phyloP scores from a whole-genome alignment of 2,797 vertebrate species.

The Manis javanica region DNA sequence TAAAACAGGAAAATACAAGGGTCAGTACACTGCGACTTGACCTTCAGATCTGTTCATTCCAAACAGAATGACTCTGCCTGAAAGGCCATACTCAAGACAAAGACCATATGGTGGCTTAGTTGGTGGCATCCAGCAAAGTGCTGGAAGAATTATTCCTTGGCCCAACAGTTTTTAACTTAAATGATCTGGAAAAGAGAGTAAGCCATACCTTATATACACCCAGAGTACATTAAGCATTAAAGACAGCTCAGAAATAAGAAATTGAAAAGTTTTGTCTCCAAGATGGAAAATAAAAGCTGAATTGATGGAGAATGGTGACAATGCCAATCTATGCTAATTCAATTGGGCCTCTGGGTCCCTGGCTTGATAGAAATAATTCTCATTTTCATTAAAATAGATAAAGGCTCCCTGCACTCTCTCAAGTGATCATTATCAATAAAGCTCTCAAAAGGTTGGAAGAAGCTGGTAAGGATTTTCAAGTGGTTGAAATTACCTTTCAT shows the following conservation, averaged over 20 bases:
- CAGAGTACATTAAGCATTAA: neutral
- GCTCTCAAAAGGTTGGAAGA: neutral
- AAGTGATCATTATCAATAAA: neutral
- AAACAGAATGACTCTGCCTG: conserved; percentile 32
- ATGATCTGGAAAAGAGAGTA: conserved; percentile 1
- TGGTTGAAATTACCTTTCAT: neutral
- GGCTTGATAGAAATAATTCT: conserved; percentile 40
- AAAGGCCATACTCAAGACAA: conserved; percentile 36
- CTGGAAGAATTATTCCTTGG: conserved; percentile 5
- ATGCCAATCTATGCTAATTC: neutral
- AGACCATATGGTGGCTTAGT: conserved; percentile 40
- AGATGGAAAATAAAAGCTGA: conserved; percentile 16
- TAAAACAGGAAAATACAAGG: neutral
- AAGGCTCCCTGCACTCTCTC: neutral
- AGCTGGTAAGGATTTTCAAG: neutral
- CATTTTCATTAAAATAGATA: conserved; percentile 59
- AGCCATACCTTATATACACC: neutral
- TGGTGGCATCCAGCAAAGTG: conserved; percentile 48
- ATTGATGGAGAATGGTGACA: conserved; percentile 21
- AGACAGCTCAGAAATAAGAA: conserved; percentile 2
- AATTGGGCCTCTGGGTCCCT: neutral
- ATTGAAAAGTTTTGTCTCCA: conserved; percentile 28
- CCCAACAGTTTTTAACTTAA: conserved; percentile 10
- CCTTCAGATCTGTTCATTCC: conserved; percentile 40
- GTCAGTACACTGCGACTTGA: neutral